Percentiles rank a stretch among this genome's conserved stretches.
phyloP scores from a whole-genome alignment of 2,888 invertebrate species.

The Tanytarsus gracilentus region DNA sequence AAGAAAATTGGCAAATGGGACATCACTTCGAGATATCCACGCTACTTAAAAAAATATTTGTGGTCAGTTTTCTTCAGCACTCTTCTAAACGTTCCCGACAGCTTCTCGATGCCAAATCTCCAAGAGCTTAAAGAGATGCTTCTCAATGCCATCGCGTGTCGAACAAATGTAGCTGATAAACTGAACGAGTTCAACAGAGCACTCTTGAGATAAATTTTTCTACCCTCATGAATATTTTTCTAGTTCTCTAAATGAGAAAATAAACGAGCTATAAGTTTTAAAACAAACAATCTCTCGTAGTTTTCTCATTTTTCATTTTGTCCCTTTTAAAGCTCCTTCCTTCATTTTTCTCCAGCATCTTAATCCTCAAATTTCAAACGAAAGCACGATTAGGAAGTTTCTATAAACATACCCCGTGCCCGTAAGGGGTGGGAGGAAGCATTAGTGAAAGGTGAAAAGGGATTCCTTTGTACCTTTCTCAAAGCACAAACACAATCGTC shows the following conservation, averaged over 20 bases:
- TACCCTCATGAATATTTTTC: too few relatives aligned
- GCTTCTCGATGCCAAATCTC: constrained; percentile 65
- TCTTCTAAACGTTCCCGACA: constrained; percentile 72
- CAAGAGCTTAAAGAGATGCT: constrained; percentile 39
- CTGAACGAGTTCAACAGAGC: too few relatives aligned
- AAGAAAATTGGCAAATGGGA: constrained; percentile 53
- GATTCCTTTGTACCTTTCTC: background rate
- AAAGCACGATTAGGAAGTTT: background rate
- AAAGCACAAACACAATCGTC: background rate
- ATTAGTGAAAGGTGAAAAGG: background rate
- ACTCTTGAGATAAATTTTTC: too few relatives aligned
- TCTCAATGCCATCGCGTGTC: too few relatives aligned
- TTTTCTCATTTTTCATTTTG: background rate
- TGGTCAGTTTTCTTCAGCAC: constrained; percentile 76
- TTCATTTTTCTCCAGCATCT: background rate
- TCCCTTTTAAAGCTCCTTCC: too few relatives aligned
- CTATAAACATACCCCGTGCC: background rate
- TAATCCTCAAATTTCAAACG: background rate
- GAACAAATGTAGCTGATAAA: too few relatives aligned
- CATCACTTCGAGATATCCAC: constrained; percentile 53
- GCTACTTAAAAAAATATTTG: constrained; percentile 43
- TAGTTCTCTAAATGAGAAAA: too few relatives aligned
- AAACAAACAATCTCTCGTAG: too few relatives aligned
- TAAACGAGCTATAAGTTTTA: too few relatives aligned
- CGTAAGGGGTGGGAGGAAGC: background rate